phyloP scores from a whole-genome alignment of 2,113 vertebrate genomes.

The Chionis minor region DNA sequence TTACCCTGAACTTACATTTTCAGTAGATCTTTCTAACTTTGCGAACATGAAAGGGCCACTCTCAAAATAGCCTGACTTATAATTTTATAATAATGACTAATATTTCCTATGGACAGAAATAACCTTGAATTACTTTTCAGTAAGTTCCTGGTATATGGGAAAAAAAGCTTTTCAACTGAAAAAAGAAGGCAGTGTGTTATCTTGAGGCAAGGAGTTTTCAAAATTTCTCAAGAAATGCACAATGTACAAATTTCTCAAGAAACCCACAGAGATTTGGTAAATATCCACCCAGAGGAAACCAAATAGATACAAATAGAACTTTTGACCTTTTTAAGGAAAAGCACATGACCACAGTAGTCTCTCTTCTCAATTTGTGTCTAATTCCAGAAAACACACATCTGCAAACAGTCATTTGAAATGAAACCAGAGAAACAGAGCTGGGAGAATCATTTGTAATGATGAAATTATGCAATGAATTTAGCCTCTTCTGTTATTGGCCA shows the following conservation, averaged over 20 bases:
- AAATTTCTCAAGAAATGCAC: slow-evolving; percentile 60
- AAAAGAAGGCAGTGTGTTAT: slow-evolving; percentile 23
- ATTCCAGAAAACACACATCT: slow-evolving; percentile 50
- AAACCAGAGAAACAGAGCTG: slow-evolving; percentile 23
- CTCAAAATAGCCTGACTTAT: slow-evolving; percentile 46
- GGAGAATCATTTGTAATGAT: slow-evolving; percentile 7
- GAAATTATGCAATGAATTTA: slow-evolving; percentile 11
- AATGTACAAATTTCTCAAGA: slow-evolving; percentile 52
- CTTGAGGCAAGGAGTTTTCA: slow-evolving; percentile 4
- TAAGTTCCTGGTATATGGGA: slow-evolving; percentile 36
- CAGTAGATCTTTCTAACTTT: slow-evolving; percentile 20
- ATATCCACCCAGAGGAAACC: slow-evolving; percentile 51
- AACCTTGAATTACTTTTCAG: slow-evolving; percentile 58
- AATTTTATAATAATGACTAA: slow-evolving; percentile 55
- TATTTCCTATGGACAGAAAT: slow-evolving; percentile 61
- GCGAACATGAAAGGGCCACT: slow-evolving; percentile 17
- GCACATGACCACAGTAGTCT: slow-evolving; percentile 30
- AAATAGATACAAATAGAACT: slow-evolving; percentile 49
- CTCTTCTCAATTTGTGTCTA: slow-evolving; percentile 11
- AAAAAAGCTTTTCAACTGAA: slow-evolving; percentile 1
- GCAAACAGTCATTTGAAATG: slow-evolving; percentile 31
- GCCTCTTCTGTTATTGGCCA: neutral
- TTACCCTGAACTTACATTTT: slow-evolving; percentile 9
- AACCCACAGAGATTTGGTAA: slow-evolving; percentile 62
- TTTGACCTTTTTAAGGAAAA: slow-evolving; percentile 50